phyloP scores from a whole-genome alignment of 1,140 invertebrate genomes.

The Hormaphis cornu region DNA sequence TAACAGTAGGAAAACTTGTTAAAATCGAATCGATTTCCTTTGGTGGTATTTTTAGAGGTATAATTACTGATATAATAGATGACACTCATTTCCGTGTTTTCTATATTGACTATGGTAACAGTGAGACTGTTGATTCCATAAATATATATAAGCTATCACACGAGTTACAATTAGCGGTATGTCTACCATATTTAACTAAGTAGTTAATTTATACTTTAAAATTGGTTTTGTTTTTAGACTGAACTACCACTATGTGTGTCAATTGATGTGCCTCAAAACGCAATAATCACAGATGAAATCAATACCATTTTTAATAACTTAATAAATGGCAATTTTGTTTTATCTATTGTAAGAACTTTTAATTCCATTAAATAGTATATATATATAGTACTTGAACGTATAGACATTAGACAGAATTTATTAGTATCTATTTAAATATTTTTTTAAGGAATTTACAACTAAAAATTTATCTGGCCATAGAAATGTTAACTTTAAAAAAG shows the following conservation, averaged over 20 bases:
- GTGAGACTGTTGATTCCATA: background rate
- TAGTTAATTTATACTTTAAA: too few relatives aligned
- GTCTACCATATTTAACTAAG: too few relatives aligned
- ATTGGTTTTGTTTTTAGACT: background rate
- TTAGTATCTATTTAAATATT: too few relatives aligned
- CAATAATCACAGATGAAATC: background rate
- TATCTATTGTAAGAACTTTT: background rate
- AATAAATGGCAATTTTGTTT: background rate
- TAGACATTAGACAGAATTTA: too few relatives aligned
- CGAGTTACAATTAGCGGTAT: background rate
- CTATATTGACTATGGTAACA: conserved; percentile 24
- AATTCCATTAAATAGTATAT: background rate
- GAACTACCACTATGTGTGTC: background rate
- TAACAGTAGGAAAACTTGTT: background rate
- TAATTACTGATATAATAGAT: background rate
- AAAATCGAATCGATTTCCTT: background rate
- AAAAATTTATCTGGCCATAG: background rate
- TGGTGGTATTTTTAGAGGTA: background rate
- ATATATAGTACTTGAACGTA: too few relatives aligned
- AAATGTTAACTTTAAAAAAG: background rate
- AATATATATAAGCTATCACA: conserved; percentile 16
- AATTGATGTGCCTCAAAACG: background rate
- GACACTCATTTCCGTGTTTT: background rate
- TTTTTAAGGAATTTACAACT: background rate
- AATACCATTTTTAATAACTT: background rate